Percentiles rank a stretch among this genome's conserved stretches.
These are phyloP conservation scores for Leuciscus waleckii DNA, from an alignment of 2,797 vertebrate genomes.

Conservation along the genomic window DNA sequence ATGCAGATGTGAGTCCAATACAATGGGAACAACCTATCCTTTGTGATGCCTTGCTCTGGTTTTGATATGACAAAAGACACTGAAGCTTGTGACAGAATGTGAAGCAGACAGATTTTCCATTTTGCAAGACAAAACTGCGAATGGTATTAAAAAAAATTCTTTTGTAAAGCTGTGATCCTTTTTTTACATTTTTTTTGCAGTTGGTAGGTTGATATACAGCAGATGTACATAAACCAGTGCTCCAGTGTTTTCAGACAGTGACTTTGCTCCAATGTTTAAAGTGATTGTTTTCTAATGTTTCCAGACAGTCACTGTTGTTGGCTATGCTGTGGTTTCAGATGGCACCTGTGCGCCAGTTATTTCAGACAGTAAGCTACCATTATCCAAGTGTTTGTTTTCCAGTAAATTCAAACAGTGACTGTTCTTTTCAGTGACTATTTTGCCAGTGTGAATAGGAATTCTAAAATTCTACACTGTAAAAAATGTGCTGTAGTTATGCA, in stretches of 20 bases:
- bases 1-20: conserved; percentile 71
- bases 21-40: conserved; percentile 34
- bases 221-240: not conserved
- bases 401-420: not conserved
- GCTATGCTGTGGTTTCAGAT: not conserved
- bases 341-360: not conserved
- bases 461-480: not conserved
- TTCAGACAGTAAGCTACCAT: conserved; percentile 10
- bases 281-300: not conserved
- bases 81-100: not conserved
- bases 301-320: conserved; percentile 11
- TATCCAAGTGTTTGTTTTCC: not conserved
- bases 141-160: not conserved
- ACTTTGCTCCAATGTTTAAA: not conserved
- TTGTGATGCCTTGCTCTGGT: conserved; percentile 27
- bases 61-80: conserved; percentile 20
- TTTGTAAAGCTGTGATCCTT: not conserved
- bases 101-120: not conserved
- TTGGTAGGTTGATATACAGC: not conserved
- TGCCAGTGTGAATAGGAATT: not conserved
- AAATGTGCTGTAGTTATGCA: too few species aligned
- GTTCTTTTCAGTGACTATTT: not conserved
- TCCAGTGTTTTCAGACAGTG: not conserved
- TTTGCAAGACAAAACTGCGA: not conserved
- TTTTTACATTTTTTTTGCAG: not conserved